Evolutionary conservation across 2,888 invertebrate genomes (phyloP).

Genomic region (Oxytorus armatus): DNA sequence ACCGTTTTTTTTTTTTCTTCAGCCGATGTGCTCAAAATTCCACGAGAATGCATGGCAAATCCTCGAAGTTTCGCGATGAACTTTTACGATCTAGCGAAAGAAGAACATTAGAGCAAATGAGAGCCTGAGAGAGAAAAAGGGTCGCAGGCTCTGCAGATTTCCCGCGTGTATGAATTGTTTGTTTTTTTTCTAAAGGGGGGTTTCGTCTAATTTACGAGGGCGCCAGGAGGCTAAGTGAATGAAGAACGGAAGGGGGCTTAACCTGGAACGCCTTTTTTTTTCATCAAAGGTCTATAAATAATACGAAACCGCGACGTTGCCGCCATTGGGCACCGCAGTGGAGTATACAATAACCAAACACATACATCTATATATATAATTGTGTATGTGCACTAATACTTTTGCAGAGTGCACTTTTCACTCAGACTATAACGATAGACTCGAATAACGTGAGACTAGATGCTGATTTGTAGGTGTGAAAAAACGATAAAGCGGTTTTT

Average conservation of each 20-base stretch:
- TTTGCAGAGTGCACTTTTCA: slow-evolving; percentile 7
- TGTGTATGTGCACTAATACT: not conserved
- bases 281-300: slow-evolving; percentile 60
- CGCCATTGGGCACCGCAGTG: slow-evolving; percentile 4
- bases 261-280: slow-evolving; percentile 31
- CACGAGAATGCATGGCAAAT: slow-evolving; percentile 25
- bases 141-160: slow-evolving; percentile 10
- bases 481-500: slow-evolving; percentile 43
- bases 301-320: slow-evolving; percentile 42
- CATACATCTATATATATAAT: not conserved
- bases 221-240: slow-evolving; percentile 50
- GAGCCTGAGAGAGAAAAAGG: slow-evolving; percentile 3
- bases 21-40: slow-evolving; percentile 9
- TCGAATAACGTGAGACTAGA: slow-evolving; percentile 27
- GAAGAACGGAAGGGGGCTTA: slow-evolving; percentile 48
- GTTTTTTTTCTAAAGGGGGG: slow-evolving; percentile 28
- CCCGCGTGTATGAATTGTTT: slow-evolving; percentile 13
- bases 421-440: slow-evolving; percentile 3
- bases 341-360: slow-evolving; percentile 17
- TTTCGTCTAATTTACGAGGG: slow-evolving; percentile 71
- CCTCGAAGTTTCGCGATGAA: slow-evolving; percentile 20
- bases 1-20: slow-evolving; percentile 27
- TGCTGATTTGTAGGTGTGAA: slow-evolving; percentile 32
- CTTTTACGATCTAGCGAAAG: slow-evolving; percentile 25
- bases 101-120: not conserved